Conservation (phyloP, 2,888 invertebrate species). For the Acheta domesticus region DNA sequence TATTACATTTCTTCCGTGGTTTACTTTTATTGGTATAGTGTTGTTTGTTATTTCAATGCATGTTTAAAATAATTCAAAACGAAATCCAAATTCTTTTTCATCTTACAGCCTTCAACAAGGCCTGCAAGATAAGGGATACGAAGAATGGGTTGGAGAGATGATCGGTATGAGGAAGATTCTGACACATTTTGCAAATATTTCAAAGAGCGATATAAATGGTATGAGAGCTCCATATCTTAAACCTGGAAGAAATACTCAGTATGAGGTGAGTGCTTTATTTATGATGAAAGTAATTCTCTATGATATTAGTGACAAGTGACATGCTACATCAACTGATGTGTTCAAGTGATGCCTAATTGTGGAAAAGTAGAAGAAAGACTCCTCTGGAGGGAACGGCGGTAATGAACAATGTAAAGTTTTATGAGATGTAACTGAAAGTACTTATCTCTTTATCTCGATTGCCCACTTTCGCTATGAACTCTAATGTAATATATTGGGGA, state of each 20-base stretch:
- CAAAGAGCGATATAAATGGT: slow-evolving; percentile 77
- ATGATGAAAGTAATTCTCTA: background rate
- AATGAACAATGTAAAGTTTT: no score
- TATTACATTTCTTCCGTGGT: slow-evolving; percentile 24
- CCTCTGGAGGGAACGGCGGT: no score
- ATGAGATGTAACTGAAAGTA: no score
- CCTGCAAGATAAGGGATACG: slow-evolving; percentile 83
- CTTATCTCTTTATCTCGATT: no score
- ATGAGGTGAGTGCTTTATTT: slow-evolving; percentile 59
- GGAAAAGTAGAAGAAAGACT: no score
- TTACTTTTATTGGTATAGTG: background rate
- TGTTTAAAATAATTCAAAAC: background rate
- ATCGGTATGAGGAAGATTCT: slow-evolving; percentile 89
- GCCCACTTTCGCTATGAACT: no score
- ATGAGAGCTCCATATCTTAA: slow-evolving; percentile 86
- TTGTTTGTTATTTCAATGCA: background rate
- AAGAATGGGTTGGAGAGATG: slow-evolving; percentile 93
- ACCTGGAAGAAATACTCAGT: slow-evolving; percentile 89
- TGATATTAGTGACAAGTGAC: background rate
- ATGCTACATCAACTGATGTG: no score
- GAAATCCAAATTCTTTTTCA: background rate
- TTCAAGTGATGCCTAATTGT: no score
- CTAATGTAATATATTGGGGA: no score
- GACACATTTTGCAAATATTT: slow-evolving; percentile 75
- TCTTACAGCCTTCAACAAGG: slow-evolving; percentile 66